Base-by-base conservation (phyloP, 1,140 invertebrate species). In the Bombus pyrosoma region DNA sequence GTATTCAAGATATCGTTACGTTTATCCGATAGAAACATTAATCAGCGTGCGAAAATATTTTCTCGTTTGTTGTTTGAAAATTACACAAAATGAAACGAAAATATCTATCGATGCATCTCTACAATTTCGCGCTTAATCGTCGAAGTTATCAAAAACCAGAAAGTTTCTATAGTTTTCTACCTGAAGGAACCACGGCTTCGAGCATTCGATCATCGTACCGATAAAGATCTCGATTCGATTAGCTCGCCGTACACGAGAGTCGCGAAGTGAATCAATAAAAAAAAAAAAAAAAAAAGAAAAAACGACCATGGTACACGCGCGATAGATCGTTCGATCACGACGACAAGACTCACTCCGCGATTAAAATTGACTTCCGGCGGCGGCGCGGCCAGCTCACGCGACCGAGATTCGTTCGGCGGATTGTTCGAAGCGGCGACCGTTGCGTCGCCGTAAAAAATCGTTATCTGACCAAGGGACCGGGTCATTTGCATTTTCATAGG, bases 401-500 rank as follows among this genome's bases (percentile, higher is more conserved):
- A 57, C 32, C 39, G 41, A 78, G 80, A 83, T 84, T 87, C 41
- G 75, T 32, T 39, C 15, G 64, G 59, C 5, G 80, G 84, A 83
- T 83, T 43, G 62, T 37, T 43, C 57, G 9, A 28, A 25, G 41
- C 62, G 41, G 32, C 43, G 43, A 37, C n/a, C n/a, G 3, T n/a
- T 28, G 32, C 32, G 66, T 81, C 72, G 68, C 80, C 74, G 53
- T 69, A 79, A 86, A 76, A 86, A 88, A 68, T 86, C 25, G 62
- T 85, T 87, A 87, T 89, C 83, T 37, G 69, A 74, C 43, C 68
- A 64, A 88, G 59, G 68, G 28, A n/a, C 57, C 32, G 28, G 41
- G 69, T 80, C 77, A 90, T 90, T 90, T 90, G 83, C 89, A 90
- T 90, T 90, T 90, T 90, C 79, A 90, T 87, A 79, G 64, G 76